Evolutionary conservation across 1,140 invertebrate species (phyloP), one percentile per base, ranked within the genome.

Genomic region (Heliothis virescens): DNA sequence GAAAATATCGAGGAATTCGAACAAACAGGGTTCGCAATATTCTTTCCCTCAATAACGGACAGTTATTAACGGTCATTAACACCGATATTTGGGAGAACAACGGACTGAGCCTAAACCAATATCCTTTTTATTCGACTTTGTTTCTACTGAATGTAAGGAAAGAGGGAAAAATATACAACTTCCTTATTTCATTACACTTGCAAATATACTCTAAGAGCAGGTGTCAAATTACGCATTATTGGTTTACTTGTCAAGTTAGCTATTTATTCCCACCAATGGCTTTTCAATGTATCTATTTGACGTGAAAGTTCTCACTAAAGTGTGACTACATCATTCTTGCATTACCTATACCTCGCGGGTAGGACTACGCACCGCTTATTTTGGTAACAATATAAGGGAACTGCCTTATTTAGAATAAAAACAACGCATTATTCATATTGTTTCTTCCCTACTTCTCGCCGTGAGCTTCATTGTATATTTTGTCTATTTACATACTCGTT

Each of bases 151-250:
- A 59, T 16, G 13, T 41, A 41, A 7, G 34, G 21, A 18, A 34
- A 13, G 26, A n/a, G 16, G 2, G 21, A 60, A 60, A 74, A 10
- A 47, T 34, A 18, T 60, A 50, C 15, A 12, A 62, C 7, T 18
- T 75, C 41, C 34, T 13, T 59, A 48, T 75, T 75, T 26, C 57
- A 60, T 62, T 62, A 62, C 55, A 48, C 57, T 75, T 50, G 57
- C 18, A 48, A 41, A 59, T 60, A 59, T 18, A 13, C 41, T 47
- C 34, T 60, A 50, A 47, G 18, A 21, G 16, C 74, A 76, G 74
- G 48, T 76, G 74, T 79, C 55, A 60, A 71, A 72, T 76, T 79
- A 69, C 65, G 71, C 60, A 60, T 79, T 60, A 79, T 79, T 79
- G 77, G 65, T 71, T 69, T 79, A 71, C 63, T 59, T 71, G 76